Base-by-base conservation (phyloP, 2,888 invertebrate genomes). In the Acheta domesticus region DNA sequence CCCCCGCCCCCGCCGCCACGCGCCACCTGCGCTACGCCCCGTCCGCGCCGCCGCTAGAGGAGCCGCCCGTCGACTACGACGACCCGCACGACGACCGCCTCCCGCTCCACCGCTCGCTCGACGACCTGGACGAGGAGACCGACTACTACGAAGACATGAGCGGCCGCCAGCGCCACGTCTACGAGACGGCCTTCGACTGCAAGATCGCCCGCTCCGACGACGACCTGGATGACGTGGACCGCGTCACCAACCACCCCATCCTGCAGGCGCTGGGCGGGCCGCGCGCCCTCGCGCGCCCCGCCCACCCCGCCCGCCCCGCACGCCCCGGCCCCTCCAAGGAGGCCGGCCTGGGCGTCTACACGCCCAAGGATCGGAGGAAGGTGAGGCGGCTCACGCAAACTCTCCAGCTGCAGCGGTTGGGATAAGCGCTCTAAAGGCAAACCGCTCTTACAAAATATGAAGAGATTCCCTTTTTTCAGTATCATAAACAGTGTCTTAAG, bases 131-230 rank as follows among this genome's bases (percentile, higher is more conserved):
- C 16, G 75, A 75, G n/a, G 19, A 23, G n/a, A 74, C 75, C 77
- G 83, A 82, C 49, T 88, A 87, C 74, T 87, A 87, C 84, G 88
- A 88, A 80, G 90, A 90, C 89, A 89, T 90, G 83, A 87, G 87
- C 85, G 86, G 87, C 4, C 89, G 92, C 80, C 90, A 91, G 86
- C 91, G 94, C 84, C 94, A 94, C 87, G 91, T 96, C 80, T 96
- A 96, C 87, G 96, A 96, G 88, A 96, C 96, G 80, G 96, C 96
- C 80, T 96, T 96, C 87, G 96, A 96, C 87, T 94, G 94, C 87
- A 94, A 94, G 87, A 92, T 95, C 84, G 92, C 92, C 85, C 92
- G 93, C 83, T 94, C 94, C 12, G 93, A 93, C 84, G 93, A 93
- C 86, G 93, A 95, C 83, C 90, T 95, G 85, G 94, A 95, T 85